These are phyloP conservation scores for Byasa hedistus DNA, from an alignment of 2,888 invertebrate species.

Conservation along the genomic window DNA sequence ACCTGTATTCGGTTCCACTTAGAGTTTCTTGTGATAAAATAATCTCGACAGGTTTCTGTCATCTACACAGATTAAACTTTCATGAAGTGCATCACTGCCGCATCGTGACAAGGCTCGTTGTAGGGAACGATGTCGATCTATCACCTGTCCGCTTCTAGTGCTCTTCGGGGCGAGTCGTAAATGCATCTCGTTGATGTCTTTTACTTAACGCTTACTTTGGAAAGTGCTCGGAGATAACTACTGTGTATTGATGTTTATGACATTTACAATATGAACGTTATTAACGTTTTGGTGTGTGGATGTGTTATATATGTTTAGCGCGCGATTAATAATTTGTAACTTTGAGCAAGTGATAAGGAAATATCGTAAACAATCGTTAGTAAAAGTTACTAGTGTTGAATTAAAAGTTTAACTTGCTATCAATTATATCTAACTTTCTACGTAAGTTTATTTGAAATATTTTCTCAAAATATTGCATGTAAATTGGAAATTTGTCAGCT, in stretches of 20 bases:
- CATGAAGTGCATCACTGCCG: constrained; percentile 29
- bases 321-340: constrained; percentile 9
- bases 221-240: constrained; percentile 62
- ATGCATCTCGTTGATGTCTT: constrained; percentile 74
- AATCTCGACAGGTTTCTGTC: constrained; percentile 33
- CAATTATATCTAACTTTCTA: constrained; percentile 16
- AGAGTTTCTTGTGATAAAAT: constrained; percentile 29
- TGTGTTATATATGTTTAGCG: constrained; percentile 37
- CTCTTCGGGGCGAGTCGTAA: constrained; percentile 31
- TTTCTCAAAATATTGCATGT: constrained; percentile 9
- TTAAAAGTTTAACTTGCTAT: constrained; percentile 7
- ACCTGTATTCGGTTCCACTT: constrained; percentile 34
- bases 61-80: constrained; percentile 30
- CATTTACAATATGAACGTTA: constrained; percentile 29
- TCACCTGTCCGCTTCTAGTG: constrained; percentile 30
- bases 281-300: constrained; percentile 40
- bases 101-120: constrained; percentile 21
- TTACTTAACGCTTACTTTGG: constrained; percentile 66
- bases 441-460: constrained; percentile 19
- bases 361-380: not conserved
- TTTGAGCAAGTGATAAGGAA: constrained; percentile 20
- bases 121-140: constrained; percentile 24
- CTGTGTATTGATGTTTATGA: constrained; percentile 32
- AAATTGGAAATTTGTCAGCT: constrained; percentile 11
- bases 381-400: constrained; percentile 19